Evolutionary conservation across 2,113 vertebrate genomes (phyloP), one percentile per base, ranked within the genome.

Genomic region (Turnix velox): DNA sequence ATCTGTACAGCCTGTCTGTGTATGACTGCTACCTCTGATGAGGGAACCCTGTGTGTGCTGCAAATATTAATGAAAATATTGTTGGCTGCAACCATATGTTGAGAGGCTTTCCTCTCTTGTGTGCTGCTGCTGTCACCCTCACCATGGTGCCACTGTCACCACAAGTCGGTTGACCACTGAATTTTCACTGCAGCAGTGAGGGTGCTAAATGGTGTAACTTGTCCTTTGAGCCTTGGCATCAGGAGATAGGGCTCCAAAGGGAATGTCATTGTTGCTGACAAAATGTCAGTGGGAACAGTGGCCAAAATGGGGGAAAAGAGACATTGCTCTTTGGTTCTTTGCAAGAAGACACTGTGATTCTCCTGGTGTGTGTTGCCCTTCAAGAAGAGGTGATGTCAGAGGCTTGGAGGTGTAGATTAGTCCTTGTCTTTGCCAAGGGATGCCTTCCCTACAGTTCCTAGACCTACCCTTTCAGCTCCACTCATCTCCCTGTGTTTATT

Each of bases 11-110:
- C 7, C 67, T 20, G 20, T 27, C 43, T 1, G 2, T 40, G 35
- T 28, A 16, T 0, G 0, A 9, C 0, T 0, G 65, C 40, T 25
- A 6, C 28, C 18, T 5, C 33, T 3, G 6, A 9, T 4, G 3
- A 31, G 66, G 25, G 17, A 12, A 17, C 6, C 37, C 48, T 28
- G 39, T 0, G 0, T 2, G 52, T 35, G 33, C 5, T 6, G 65
- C n/a, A 46, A 11, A 4, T 16, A 6, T 7, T 42, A 19, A 27
- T 16, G 39, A 16, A 30, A 63, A 30, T 12, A 37, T 17, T 0
- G 1, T 28, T 35, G 22, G 1, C 14, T n/a, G 67, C n/a, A 37
- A 31, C 25, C 31, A 20, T 9, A 46, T 33, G 51, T 35, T 30
- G 28, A n/a, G 28, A 43, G 51, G 27, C 11, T 87, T 57, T 63